Percentiles rank a stretch among this genome's conserved stretches.
phyloP scores from a whole-genome alignment of 2,113 vertebrate genomes.

The Callipepla squamata region DNA sequence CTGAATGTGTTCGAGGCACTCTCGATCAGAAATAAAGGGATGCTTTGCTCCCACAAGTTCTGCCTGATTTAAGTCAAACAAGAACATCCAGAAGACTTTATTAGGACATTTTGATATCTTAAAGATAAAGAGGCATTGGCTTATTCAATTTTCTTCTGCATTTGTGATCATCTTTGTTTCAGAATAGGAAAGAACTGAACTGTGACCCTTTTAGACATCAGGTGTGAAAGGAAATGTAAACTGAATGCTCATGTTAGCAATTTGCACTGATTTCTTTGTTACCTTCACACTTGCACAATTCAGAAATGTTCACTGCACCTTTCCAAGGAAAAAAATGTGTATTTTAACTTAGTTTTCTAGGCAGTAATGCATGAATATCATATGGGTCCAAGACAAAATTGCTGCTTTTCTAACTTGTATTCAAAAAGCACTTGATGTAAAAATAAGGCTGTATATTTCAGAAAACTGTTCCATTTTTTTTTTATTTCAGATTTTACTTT shows the following conservation, averaged over 20 bases:
- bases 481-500: background rate
- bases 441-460: background rate
- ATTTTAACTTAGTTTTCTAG: background rate
- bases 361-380: background rate
- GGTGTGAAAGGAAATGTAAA: background rate
- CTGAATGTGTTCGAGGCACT: background rate
- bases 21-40: background rate
- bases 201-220: background rate
- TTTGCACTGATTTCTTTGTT: conserved; percentile 14
- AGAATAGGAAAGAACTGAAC: background rate
- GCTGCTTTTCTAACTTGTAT: conserved; percentile 40
- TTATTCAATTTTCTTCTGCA: background rate
- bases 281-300: background rate
- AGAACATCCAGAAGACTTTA: background rate
- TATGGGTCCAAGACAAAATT: background rate
- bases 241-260: background rate
- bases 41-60: background rate
- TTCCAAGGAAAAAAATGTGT: background rate
- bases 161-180: background rate
- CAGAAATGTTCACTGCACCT: background rate
- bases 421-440: background rate
- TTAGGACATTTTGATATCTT: background rate
- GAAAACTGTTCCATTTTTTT: background rate
- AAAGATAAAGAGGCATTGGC: background rate
- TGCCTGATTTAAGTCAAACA: background rate